Evolutionary conservation across 2,797 vertebrate species (phyloP).

Genomic region (Arctocebus calabarensis): DNA sequence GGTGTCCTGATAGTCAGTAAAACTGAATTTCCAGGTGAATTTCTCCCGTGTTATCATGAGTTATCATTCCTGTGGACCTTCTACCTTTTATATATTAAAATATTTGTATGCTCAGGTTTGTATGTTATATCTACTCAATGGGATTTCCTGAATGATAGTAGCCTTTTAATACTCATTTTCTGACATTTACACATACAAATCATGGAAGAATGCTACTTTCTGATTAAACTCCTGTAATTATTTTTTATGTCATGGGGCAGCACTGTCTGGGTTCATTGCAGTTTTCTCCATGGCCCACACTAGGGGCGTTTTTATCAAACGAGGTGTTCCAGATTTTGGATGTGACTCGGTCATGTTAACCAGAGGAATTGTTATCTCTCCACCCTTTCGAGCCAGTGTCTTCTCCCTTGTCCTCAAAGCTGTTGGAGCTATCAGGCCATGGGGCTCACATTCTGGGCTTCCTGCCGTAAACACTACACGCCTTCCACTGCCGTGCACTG

Average conservation of each 20-base stretch:
- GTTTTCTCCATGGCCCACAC: neutral
- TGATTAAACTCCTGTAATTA: neutral
- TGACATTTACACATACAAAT: neutral
- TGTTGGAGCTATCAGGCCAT: neutral
- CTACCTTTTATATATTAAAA: neutral
- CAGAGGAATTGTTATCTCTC: neutral
- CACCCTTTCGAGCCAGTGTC: neutral
- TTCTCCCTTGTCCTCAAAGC: neutral
- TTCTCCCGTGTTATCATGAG: neutral
- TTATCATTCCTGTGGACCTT: neutral
- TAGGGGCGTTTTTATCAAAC: neutral
- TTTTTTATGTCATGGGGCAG: no score
- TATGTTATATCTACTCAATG: neutral
- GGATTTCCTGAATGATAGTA: neutral
- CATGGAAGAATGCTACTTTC: neutral
- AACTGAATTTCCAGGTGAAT: neutral
- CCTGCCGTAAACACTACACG: neutral
- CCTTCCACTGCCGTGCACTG: fast-evolving
- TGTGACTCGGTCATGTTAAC: neutral
- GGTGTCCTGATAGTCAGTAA: neutral
- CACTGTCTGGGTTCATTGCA: neutral
- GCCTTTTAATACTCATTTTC: neutral
- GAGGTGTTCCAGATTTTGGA: neutral
- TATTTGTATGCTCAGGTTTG: neutral
- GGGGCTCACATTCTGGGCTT: neutral